These are phyloP conservation scores for Pachycephus smyrnensis DNA, from an alignment of 2,888 invertebrate genomes.

Conservation along the genomic window DNA sequence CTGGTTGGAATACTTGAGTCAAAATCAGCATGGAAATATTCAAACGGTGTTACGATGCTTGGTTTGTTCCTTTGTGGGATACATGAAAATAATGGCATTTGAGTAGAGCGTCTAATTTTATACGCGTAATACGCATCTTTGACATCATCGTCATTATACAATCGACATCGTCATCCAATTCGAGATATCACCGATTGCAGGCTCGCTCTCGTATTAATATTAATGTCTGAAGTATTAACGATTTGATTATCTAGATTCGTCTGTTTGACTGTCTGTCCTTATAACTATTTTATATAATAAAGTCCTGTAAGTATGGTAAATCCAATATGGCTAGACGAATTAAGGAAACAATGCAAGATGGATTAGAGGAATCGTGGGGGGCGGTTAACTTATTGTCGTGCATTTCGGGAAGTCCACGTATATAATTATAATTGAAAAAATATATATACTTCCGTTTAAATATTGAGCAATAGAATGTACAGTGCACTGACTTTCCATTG, in stretches of 20 bases:
- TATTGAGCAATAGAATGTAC: neutral
- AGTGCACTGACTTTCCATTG: neutral
- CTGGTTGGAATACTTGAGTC: neutral
- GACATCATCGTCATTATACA: neutral
- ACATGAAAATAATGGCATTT: neutral
- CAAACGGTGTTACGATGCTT: neutral
- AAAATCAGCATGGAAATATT: neutral
- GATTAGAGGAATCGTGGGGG: neutral
- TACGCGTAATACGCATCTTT: neutral
- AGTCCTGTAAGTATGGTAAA: constrained; percentile 4
- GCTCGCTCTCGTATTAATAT: neutral
- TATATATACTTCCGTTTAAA: neutral
- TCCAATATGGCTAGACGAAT: neutral
- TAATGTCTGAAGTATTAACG: neutral
- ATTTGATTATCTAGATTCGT: constrained; percentile 1
- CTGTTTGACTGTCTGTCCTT: neutral
- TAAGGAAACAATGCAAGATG: neutral
- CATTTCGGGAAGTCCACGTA: neutral
- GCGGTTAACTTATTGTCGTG: neutral
- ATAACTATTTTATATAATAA: constrained; percentile 6
- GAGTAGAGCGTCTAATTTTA: neutral
- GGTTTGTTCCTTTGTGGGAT: neutral
- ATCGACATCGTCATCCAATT: neutral
- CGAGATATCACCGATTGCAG: neutral
- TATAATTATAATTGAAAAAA: neutral